phyloP scores from a whole-genome alignment of 37 sponge, comb jelly and placozoan genomes.

The Mnemiopsis leidyi region DNA sequence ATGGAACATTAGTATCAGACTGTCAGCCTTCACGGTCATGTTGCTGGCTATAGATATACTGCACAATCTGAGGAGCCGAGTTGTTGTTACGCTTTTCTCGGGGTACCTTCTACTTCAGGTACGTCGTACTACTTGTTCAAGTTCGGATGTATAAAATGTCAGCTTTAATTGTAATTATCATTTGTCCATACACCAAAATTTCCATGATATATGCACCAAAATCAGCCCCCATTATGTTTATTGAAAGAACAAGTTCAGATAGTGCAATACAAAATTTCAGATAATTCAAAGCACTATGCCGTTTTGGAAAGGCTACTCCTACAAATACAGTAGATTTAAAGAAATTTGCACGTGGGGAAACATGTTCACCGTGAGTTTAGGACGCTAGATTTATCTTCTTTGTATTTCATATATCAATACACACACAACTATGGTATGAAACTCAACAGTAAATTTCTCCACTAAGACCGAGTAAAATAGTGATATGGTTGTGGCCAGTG shows the following conservation, averaged over 20 bases:
- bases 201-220: too few relatives aligned
- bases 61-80: not conserved
- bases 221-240: too few relatives aligned
- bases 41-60: not conserved
- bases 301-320: not conserved
- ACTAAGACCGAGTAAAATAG: too few relatives aligned
- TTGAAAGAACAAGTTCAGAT: too few relatives aligned
- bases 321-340: not conserved
- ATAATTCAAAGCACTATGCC: not conserved
- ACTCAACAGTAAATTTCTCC: too few relatives aligned
- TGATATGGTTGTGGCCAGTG: too few relatives aligned
- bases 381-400: too few relatives aligned
- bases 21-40: not conserved
- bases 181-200: too few relatives aligned
- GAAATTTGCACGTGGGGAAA: not conserved
- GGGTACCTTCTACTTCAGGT: not conserved
- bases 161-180: too few relatives aligned
- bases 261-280: not conserved
- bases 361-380: slow-evolving; percentile 25
- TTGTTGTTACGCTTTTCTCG: not conserved
- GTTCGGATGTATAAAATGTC: too few relatives aligned
- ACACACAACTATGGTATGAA: too few relatives aligned
- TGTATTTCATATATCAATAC: not conserved
- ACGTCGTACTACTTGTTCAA: too few relatives aligned
- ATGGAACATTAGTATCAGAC: slow-evolving; percentile 7